Evolutionary conservation across 2,888 invertebrate genomes (phyloP).

Genomic region (Anthophora plumipes): DNA sequence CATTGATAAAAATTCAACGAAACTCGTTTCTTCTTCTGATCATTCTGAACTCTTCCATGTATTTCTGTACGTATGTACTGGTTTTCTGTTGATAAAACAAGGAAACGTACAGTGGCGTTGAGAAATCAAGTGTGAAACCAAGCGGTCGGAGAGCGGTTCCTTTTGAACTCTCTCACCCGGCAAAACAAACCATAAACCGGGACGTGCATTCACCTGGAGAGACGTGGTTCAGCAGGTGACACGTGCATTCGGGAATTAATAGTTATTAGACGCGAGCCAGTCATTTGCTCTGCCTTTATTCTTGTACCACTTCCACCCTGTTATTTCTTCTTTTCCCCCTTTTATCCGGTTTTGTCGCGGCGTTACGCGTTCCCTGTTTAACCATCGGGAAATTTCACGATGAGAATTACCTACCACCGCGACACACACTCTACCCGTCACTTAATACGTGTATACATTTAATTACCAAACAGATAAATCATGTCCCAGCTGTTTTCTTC

Average conservation of each 20-base stretch:
- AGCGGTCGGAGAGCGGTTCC: constrained; percentile 61
- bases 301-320: not conserved
- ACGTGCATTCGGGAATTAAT: constrained; percentile 55
- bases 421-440: no score
- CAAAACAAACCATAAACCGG: constrained; percentile 62
- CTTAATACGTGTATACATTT: no score
- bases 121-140: constrained; percentile 77
- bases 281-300: constrained; percentile 27
- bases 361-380: no score
- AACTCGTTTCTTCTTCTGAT: no score
- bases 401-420: not conserved
- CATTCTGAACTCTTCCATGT: not conserved
- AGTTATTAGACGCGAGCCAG: constrained; percentile 52
- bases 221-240: constrained; percentile 51
- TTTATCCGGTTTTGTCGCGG: constrained; percentile 8
- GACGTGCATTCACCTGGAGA: constrained; percentile 49
- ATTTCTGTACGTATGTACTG: no score
- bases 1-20: no score
- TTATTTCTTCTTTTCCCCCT: constrained; percentile 6
- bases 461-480: no score
- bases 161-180: constrained; percentile 61
- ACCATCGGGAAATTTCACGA: not conserved
- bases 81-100: no score
- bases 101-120: no score
- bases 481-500: no score